Percentiles rank a stretch among this genome's conserved stretches.
phyloP scores from a whole-genome alignment of 2,888 invertebrate genomes.

The Brachynemurus nebulosus region DNA sequence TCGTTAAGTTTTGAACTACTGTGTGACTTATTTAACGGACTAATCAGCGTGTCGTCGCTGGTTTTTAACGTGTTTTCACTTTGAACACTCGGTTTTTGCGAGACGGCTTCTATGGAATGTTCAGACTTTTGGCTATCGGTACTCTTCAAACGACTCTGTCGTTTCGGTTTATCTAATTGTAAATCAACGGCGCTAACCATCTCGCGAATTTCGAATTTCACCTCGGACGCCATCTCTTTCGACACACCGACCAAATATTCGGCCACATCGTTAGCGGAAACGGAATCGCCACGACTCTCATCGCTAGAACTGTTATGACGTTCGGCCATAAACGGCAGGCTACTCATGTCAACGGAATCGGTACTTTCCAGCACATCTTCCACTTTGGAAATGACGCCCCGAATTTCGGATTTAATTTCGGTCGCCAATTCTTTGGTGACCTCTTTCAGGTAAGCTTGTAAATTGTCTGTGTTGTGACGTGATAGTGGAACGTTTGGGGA shows the following conservation, averaged over 20 bases:
- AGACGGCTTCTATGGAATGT: conserved; percentile 19
- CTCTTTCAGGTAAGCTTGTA: conserved; percentile 62
- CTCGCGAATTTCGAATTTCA: conserved; percentile 62
- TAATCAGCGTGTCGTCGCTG: conserved; percentile 27
- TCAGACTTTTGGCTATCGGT: conserved; percentile 24
- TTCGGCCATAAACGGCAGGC: conserved; percentile 23
- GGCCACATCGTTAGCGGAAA: conserved; percentile 60
- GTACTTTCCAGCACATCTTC: conserved; percentile 64
- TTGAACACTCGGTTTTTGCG: conserved; percentile 17
- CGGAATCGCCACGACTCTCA: conserved; percentile 51
- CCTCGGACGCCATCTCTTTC: conserved; percentile 64
- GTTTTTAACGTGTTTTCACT: conserved; percentile 22
- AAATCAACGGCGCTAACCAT: conserved; percentile 60
- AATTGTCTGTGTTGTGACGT: conserved; percentile 38
- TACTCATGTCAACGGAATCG: conserved; percentile 39
- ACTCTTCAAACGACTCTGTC: conserved; percentile 2
- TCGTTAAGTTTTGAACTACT: conserved; percentile 44
- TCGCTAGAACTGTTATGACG: conserved; percentile 38
- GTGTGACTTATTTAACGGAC: conserved; percentile 35
- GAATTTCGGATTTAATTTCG: conserved; percentile 68
- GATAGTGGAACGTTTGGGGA: conserved; percentile 34
- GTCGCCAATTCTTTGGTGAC: conserved; percentile 66
- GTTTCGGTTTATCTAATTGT: conserved; percentile 7
- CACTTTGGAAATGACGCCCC: conserved; percentile 65
- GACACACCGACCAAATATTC: conserved; percentile 67